Percentiles rank a stretch among this genome's conserved stretches.
phyloP scores from a whole-genome alignment of 2,113 vertebrate genomes.

The Bucco capensis region DNA sequence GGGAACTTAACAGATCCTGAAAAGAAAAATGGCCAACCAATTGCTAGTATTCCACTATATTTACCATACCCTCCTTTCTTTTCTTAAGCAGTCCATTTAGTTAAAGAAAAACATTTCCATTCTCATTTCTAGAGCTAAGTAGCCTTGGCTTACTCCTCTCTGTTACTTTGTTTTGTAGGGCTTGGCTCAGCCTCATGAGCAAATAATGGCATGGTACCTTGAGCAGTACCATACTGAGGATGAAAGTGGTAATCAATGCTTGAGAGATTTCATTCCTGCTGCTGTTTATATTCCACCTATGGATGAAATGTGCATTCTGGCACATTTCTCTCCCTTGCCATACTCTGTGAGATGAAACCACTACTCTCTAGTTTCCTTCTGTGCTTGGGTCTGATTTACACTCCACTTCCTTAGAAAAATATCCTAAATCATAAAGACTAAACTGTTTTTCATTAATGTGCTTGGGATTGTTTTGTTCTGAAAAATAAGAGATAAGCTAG shows the following conservation, averaged over 20 bases:
- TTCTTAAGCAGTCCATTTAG: background rate
- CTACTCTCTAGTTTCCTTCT: background rate
- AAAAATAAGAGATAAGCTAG: background rate
- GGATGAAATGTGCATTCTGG: background rate
- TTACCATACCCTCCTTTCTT: background rate
- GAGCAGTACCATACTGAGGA: background rate
- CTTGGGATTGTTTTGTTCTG: background rate
- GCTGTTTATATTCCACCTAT: background rate
- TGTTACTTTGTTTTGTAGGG: background rate
- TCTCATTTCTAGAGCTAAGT: background rate
- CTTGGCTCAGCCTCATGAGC: background rate
- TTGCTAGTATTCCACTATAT: background rate
- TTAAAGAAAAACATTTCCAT: background rate
- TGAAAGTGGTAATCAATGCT: background rate
- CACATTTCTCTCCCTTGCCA: background rate
- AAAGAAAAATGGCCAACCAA: background rate
- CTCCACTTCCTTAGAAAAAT: background rate
- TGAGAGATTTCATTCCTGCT: background rate
- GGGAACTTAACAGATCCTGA: background rate
- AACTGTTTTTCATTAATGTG: background rate
- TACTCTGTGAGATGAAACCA: background rate
- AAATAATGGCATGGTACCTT: background rate
- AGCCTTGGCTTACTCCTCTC: background rate
- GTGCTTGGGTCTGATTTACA: background rate
- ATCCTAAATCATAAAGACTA: background rate